Conservation (phyloP, 2,113 vertebrate genomes). For the Nymphicus hollandicus region DNA sequence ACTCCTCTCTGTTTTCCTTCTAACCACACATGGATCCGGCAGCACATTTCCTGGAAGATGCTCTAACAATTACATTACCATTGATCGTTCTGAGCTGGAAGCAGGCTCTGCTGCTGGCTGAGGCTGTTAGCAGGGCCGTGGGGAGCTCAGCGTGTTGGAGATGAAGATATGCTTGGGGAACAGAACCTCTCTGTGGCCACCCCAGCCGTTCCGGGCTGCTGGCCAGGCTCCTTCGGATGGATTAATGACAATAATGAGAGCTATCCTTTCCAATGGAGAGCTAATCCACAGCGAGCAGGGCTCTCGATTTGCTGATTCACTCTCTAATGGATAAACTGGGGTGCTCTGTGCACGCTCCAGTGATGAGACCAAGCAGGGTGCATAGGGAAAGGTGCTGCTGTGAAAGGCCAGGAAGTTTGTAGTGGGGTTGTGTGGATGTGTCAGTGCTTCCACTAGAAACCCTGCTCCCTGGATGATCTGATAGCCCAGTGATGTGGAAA, state of each 20-base stretch:
- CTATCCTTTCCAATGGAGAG: background rate
- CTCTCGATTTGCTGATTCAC: conserved; percentile 5
- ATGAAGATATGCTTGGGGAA: background rate
- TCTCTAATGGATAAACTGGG: background rate
- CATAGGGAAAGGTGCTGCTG: background rate
- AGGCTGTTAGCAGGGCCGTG: background rate
- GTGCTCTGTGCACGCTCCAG: background rate
- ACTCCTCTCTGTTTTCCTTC: background rate
- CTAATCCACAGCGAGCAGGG: background rate
- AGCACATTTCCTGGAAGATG: conserved; percentile 1
- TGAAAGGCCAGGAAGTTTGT: fast-evolving
- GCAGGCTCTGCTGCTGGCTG: background rate
- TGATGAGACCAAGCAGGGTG: fast-evolving
- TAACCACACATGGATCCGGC: fast-evolving
- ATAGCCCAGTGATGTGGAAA: fast-evolving
- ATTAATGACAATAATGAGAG: background rate
- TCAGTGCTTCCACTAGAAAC: fast-evolving
- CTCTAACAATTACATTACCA: background rate
- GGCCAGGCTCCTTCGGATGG: background rate
- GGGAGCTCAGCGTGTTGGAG: background rate
- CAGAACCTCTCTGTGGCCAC: background rate
- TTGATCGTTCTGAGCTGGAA: background rate
- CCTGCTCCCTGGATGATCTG: background rate
- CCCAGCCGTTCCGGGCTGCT: background rate
- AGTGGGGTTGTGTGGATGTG: fast-evolving